Percentiles rank a stretch among this genome's conserved stretches.
Conservation (phyloP, 2,888 invertebrate genomes). For the Steromphala cineraria region DNA sequence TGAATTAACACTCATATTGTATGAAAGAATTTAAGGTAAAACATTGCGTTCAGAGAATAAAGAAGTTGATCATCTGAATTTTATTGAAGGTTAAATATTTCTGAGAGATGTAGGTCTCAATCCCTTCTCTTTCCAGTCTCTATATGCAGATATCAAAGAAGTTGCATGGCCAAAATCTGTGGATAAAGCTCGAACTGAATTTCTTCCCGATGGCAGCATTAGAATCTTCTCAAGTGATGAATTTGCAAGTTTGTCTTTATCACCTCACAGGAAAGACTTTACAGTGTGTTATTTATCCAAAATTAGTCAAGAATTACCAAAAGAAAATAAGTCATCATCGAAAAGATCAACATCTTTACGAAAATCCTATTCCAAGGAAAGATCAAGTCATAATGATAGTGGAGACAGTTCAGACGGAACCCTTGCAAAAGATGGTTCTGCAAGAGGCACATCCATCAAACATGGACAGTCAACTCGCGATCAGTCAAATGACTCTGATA, state of each 20-base stretch:
- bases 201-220: constrained; percentile 62
- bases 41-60: too few relatives aligned
- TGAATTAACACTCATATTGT: too few relatives aligned
- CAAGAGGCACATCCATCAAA: too few relatives aligned
- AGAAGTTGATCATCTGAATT: too few relatives aligned
- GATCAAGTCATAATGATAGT: background rate
- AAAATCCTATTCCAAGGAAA: background rate
- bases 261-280: constrained; percentile 66
- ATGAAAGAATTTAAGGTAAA: too few relatives aligned
- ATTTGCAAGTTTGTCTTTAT: constrained; percentile 64
- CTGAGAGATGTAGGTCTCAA: too few relatives aligned
- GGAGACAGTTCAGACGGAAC: background rate
- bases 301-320: constrained; percentile 51
- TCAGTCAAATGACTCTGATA: too few relatives aligned
- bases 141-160: constrained; percentile 61
- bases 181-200: constrained; percentile 47
- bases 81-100: too few relatives aligned
- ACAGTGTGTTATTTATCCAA: constrained; percentile 66
- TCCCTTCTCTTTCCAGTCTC: constrained; percentile 48
- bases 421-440: too few relatives aligned
- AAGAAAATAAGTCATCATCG: background rate
- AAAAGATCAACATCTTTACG: background rate
- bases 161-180: constrained; percentile 60
- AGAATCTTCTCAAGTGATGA: constrained; percentile 63
- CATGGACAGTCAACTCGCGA: too few relatives aligned